Evolutionary conservation across 2,113 vertebrate species (phyloP), one percentile per base, ranked within the genome.

Genomic region (Sarotherodon lohbergeri): DNA sequence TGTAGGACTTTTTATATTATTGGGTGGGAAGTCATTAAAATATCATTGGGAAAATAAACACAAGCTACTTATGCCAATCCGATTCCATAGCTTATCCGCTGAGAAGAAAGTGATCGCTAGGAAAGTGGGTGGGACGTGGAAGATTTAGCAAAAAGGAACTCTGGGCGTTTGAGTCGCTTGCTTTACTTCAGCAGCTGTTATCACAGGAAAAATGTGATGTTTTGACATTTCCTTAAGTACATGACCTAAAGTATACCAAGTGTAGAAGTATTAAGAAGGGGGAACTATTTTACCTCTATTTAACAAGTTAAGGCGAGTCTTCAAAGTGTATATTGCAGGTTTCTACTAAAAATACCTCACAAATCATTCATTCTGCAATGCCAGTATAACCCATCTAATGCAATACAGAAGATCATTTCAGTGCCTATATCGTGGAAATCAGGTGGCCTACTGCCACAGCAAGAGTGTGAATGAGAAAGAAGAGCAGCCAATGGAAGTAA

Each of bases 1-100:
- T 66, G 84, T 88, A 54, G 81, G 85, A 88, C 87, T 93, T 92
- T 81, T 32, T 76, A 48, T 76, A 48, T 76, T 56, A 24, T 61
- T 5, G 66, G 55, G 66, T 13, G 68, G 43, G 39, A n/a, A 11
- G 24, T 91, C 54, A 90, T 94, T 93, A 91, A 94, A 95, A 95
- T 94, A 94, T 94, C 84, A 95, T 90, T 94, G 91, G 86, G 88
- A 91, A 94, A 96, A 96, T 93, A 95, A 95, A 94, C 91, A 95
- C 95, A 94, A 95, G 94, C 93, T 95, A 86, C 94, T 96, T 95
- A 96, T 89, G 82, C 87, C 92, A 95, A 96, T 95, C 94, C 89
- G 90, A 95, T 95, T 95, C 91, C 71, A 92, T 92, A 95, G 93
- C 94, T 95, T 93, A 96, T 94, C 92, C 85, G 81, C 82, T 6